Evolutionary conservation across 2,888 invertebrate species (phyloP).

Genomic region (Chymomyza caudatula): DNA sequence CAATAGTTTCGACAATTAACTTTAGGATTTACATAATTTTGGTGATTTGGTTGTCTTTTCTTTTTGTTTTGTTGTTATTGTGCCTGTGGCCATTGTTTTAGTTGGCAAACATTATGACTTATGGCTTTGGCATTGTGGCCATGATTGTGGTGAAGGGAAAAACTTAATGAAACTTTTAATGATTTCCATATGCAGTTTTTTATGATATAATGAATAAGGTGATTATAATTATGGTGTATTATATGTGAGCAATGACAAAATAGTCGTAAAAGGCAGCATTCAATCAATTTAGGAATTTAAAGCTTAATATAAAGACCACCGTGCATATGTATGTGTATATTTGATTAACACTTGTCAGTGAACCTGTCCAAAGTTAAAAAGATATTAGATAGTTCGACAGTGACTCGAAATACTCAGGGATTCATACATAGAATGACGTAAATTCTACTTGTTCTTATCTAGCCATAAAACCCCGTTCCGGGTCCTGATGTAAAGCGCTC

Average conservation of each 20-base stretch:
- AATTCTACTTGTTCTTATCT: too few relatives aligned
- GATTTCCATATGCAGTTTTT: background rate
- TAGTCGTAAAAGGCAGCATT: background rate
- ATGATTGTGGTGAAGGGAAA: conserved; percentile 59
- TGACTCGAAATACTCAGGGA: too few relatives aligned
- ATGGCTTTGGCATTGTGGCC: background rate
- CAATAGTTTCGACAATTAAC: conserved; percentile 51
- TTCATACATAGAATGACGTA: too few relatives aligned
- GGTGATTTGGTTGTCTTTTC: conserved; percentile 11
- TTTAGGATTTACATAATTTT: conserved; percentile 53
- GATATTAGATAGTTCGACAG: too few relatives aligned
- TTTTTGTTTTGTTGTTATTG: background rate
- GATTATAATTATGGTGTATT: background rate
- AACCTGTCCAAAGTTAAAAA: background rate
- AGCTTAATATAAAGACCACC: conserved; percentile 2
- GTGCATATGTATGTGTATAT: too few relatives aligned
- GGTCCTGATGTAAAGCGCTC: too few relatives aligned
- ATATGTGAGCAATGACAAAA: background rate
- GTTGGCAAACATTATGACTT: background rate
- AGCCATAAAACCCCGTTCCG: too few relatives aligned
- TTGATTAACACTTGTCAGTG: background rate
- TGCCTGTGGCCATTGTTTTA: background rate
- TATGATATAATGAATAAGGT: background rate
- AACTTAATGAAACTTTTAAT: conserved; percentile 25
- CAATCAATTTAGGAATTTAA: background rate